phyloP scores from a whole-genome alignment of 2,113 vertebrate genomes.

The Lamprotornis superbus region DNA sequence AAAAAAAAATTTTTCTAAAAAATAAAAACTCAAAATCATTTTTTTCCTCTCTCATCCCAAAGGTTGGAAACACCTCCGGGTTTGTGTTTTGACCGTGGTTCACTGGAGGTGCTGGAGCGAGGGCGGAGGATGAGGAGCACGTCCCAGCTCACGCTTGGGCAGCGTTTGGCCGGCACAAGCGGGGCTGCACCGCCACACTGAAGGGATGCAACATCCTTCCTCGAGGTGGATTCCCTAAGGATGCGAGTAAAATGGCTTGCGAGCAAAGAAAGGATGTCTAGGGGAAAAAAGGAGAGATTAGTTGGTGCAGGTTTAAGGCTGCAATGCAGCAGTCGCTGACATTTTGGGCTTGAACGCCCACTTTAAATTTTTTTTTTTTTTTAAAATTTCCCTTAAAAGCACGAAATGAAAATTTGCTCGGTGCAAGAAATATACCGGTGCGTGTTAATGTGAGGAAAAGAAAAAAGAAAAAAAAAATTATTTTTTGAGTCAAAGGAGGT shows the following conservation, averaged over 20 bases:
- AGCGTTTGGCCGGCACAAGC: neutral
- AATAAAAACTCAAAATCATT: fast-evolving
- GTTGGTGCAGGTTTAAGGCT: conserved; percentile 51
- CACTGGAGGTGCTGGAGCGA: neutral
- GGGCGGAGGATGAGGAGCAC: neutral
- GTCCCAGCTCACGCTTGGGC: neutral
- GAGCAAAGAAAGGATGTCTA: conserved; percentile 34
- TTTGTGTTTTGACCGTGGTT: neutral
- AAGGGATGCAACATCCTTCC: conserved; percentile 13
- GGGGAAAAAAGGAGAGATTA: conserved; percentile 41
- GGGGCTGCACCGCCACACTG: neutral
- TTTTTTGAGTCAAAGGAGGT: conserved; percentile 18
- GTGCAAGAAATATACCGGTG: conserved; percentile 13
- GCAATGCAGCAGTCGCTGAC: conserved; percentile 53
- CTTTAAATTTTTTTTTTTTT: neutral
- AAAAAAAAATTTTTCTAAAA: neutral
- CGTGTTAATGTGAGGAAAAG: neutral
- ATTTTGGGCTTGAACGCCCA: conserved; percentile 42
- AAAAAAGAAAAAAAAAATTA: neutral
- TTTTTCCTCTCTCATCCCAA: conserved; percentile 9
- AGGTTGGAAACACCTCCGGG: neutral
- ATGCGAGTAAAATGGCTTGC: conserved; percentile 16
- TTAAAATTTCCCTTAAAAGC: neutral
- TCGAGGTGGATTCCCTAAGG: conserved; percentile 32
- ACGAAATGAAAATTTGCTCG: neutral